These are phyloP conservation scores for Apis cerana DNA, from an alignment of 1,140 invertebrate genomes.

Conservation along the genomic window DNA sequence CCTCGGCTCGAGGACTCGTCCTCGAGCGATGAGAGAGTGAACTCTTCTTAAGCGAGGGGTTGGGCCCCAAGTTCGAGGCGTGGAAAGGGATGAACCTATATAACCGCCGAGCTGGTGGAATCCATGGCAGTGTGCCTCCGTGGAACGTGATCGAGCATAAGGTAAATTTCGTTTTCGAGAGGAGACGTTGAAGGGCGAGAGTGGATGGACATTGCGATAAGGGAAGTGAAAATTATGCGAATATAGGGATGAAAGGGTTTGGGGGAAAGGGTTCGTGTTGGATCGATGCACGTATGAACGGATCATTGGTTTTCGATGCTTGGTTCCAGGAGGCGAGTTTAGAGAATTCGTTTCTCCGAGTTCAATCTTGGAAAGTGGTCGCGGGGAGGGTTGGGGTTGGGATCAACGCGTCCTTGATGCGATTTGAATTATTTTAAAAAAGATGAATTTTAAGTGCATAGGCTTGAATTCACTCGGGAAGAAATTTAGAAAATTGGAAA, in stretches of 20 bases:
- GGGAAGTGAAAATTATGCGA: constrained; percentile 38
- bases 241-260: not conserved
- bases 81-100: not conserved
- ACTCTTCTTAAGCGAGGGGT: constrained; percentile 12
- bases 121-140: constrained; percentile 50
- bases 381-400: not conserved
- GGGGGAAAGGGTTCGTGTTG: no score
- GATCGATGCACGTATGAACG: not conserved
- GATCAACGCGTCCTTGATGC: not conserved
- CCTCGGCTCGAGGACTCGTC: constrained; percentile 50
- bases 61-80: not conserved
- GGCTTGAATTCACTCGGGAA: no score
- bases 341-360: not conserved
- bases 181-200: not conserved
- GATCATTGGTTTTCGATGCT: not conserved
- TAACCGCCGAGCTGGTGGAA: constrained; percentile 7
- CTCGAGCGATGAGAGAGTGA: constrained; percentile 45
- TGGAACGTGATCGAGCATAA: constrained; percentile 59
- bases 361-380: not conserved
- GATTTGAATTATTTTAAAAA: not conserved
- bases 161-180: constrained; percentile 30
- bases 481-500: no score
- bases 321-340: not conserved
- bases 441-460: not conserved
- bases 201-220: not conserved